A percentile compares a stretch with the other conserved stretches of the same genome.
Evolutionary conservation across 2,113 vertebrate species (phyloP).

Genomic region (Uropsilus gracilis): DNA sequence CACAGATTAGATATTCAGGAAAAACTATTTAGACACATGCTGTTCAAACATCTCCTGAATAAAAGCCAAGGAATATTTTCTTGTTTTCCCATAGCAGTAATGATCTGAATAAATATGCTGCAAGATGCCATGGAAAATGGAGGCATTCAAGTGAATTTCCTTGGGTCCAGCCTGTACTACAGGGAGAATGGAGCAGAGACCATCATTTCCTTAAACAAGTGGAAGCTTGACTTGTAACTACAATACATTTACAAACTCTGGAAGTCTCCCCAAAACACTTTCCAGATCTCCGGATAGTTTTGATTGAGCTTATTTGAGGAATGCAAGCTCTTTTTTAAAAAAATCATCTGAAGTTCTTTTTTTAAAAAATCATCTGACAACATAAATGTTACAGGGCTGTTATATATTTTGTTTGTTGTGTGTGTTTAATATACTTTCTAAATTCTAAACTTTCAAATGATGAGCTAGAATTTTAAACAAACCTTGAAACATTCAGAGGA

Average conservation of each 20-base stretch:
- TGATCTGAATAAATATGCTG: not conserved
- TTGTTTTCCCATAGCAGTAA: not conserved
- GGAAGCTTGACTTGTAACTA: not conserved
- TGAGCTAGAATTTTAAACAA: not conserved
- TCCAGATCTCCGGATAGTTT: not conserved
- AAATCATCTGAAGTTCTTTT: not conserved
- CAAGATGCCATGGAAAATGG: not conserved
- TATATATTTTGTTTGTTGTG: not conserved
- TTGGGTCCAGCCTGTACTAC: not conserved
- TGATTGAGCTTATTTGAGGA: not conserved
- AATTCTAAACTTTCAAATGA: conserved; percentile 5
- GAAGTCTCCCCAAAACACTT: not conserved
- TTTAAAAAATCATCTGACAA: not conserved
- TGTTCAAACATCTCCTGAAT: conserved; percentile 49
- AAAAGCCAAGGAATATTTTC: conserved; percentile 46
- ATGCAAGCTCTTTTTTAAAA: not conserved
- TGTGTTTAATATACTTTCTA: too few species aligned
- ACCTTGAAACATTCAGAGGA: not conserved
- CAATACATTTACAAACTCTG: not conserved
- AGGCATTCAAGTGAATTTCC: not conserved
- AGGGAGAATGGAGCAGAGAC: not conserved
- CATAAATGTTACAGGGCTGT: not conserved
- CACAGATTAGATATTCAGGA: conserved; percentile 40
- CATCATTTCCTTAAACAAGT: not conserved
- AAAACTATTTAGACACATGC: conserved; percentile 23